These are phyloP conservation scores for Festucalex cinctus DNA, from an alignment of 2,113 vertebrate species.

Conservation along the genomic window DNA sequence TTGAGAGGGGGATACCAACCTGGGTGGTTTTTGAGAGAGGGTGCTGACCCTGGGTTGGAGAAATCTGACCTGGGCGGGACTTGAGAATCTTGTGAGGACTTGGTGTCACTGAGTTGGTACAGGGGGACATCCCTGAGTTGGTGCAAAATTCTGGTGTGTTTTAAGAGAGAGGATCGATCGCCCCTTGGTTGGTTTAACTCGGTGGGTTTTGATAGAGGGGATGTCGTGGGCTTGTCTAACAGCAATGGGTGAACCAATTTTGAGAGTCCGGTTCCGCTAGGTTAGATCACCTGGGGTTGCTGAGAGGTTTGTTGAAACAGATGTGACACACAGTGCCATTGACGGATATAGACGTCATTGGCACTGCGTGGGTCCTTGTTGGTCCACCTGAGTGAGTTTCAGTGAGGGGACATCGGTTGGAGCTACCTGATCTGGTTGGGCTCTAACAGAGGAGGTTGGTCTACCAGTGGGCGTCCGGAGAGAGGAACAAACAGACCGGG, in stretches of 20 bases:
- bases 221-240: not conserved
- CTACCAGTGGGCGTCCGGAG: not conserved
- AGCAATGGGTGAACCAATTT: not conserved
- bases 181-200: not conserved
- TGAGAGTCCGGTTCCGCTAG: not conserved
- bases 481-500: not conserved
- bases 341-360: no score
- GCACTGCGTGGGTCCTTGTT: not conserved
- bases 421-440: not conserved
- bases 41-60: conserved; percentile 23
- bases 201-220: not conserved
- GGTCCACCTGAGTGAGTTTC: not conserved
- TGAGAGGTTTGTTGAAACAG: no score
- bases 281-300: no score
- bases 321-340: no score
- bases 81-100: no score
- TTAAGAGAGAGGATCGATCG: no score
- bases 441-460: not conserved
- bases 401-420: not conserved
- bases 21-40: not conserved
- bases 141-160: not conserved
- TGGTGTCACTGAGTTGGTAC: no score
- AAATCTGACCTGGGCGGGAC: not conserved
- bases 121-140: not conserved
- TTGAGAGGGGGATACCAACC: conserved; percentile 25